Conservation (phyloP, 2,888 invertebrate species). For the Stegophylla sp. region DNA sequence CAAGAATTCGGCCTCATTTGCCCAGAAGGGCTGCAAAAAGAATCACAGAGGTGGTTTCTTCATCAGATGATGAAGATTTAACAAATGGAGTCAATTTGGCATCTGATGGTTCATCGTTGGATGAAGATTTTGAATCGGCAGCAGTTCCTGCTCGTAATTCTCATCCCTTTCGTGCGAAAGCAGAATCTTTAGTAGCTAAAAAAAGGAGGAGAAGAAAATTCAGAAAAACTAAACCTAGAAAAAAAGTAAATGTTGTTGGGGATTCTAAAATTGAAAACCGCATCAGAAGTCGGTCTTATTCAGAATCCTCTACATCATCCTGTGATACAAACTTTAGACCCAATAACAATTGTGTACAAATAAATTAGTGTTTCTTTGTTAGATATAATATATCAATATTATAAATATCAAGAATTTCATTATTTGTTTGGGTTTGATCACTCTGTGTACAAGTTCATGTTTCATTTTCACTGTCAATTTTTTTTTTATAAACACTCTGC, state of each 20-base stretch:
- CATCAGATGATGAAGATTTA: background rate
- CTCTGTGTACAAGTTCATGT: too few species aligned
- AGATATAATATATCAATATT: too few species aligned
- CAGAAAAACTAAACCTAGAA: background rate
- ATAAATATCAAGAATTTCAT: too few species aligned
- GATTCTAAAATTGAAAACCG: background rate
- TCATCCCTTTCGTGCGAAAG: background rate
- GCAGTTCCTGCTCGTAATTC: background rate
- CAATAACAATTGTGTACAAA: background rate
- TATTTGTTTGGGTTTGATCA: too few species aligned
- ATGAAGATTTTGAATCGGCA: too few species aligned
- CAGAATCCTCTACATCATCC: conserved; percentile 18
- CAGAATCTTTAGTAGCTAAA: background rate
- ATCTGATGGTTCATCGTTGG: too few species aligned
- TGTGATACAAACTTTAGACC: conserved; percentile 4
- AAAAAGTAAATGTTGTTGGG: background rate
- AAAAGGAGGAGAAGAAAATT: conserved; percentile 17
- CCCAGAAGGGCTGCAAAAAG: background rate
- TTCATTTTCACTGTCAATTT: too few species aligned
- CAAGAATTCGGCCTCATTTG: too few species aligned
- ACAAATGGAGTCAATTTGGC: too few species aligned
- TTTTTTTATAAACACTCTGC: too few species aligned
- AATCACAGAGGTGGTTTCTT: background rate
- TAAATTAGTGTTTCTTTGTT: too few species aligned
- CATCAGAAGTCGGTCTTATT: conserved; percentile 28